Base-by-base conservation (phyloP, 2,113 vertebrate genomes). In the Ammodytes marinus region DNA sequence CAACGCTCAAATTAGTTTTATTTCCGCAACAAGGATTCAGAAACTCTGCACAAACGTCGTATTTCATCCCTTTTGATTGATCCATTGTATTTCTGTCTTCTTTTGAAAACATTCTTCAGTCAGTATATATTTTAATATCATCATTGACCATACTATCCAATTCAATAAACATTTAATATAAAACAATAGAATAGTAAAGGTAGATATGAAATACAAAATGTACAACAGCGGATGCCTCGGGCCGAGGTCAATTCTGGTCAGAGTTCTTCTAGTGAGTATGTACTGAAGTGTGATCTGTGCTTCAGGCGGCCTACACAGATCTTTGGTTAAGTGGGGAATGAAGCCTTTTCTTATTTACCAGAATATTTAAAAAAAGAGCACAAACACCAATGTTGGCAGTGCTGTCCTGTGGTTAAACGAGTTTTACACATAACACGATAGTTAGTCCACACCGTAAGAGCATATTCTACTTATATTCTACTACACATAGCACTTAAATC, bases 151-250 rank as follows among this genome's bases (percentile, higher is more conserved):
- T 39, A 76, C 76, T 70, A 78, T 15, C 7, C 1, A 53, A 49
- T 63, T 75, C 37, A 74, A 69, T 54, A 79, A 74, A 69, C 53
- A 63, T 69, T 58, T 54, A 10, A 64, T 77, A 86, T 68, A 65
- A 86, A 89, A 83, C 52, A 43, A 53, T 0, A 69, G 45, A 79
- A 80, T 8, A 79, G 8, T 52, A 77, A 76, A 77, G 37, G 54
- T 52, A 63, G 59, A 78, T 60, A 65, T 74, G 60, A 87, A 84
- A 82, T 49, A 66, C 9, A 89, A 68, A 74, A 80, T 79, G 50
- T 61, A 82, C 49, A 86, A 61, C 1, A 55, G 47, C 37, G 69
- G 11, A 58, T 17, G n/a, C 5, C 6, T 59, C 0, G 3, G 47
- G 65, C 57, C 57, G 65, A 61, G n/a, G 57, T 57, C 6, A 10